A percentile compares a stretch with the other conserved stretches of the same genome.
These are phyloP conservation scores for Columbina picui DNA, from an alignment of 2,113 vertebrate species.

Conservation along the genomic window DNA sequence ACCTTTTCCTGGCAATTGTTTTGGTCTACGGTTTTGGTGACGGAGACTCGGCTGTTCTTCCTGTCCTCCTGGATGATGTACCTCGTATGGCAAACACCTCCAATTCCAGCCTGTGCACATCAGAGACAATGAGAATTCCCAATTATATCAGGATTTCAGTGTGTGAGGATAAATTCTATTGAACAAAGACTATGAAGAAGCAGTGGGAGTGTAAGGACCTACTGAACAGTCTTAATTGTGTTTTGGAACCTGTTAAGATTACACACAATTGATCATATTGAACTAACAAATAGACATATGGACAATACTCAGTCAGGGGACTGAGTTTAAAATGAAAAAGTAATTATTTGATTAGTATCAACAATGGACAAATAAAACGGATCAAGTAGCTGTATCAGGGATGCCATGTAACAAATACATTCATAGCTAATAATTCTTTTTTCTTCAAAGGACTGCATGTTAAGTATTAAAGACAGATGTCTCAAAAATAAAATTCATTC, in stretches of 20 bases:
- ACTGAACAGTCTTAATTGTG: neutral
- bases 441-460: neutral
- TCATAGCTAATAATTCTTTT: neutral
- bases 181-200: neutral
- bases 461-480: neutral
- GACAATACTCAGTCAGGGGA: neutral
- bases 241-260: neutral
- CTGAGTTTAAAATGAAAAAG: neutral
- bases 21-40: conserved; percentile 83
- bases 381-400: neutral
- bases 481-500: neutral
- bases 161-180: neutral
- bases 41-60: conserved; percentile 53
- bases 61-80: conserved; percentile 81
- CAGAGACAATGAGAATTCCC: neutral
- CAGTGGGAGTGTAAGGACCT: neutral
- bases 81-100: conserved; percentile 85
- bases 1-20: conserved; percentile 82
- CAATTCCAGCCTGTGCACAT: conserved; percentile 77
- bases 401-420: neutral
- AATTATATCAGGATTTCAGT: neutral
- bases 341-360: neutral
- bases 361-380: neutral
- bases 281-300: neutral
- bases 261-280: neutral